Percentiles rank a stretch among this genome's conserved stretches.
These are phyloP conservation scores for Arenaria interpres DNA, from an alignment of 2,113 vertebrate genomes.

Conservation along the genomic window DNA sequence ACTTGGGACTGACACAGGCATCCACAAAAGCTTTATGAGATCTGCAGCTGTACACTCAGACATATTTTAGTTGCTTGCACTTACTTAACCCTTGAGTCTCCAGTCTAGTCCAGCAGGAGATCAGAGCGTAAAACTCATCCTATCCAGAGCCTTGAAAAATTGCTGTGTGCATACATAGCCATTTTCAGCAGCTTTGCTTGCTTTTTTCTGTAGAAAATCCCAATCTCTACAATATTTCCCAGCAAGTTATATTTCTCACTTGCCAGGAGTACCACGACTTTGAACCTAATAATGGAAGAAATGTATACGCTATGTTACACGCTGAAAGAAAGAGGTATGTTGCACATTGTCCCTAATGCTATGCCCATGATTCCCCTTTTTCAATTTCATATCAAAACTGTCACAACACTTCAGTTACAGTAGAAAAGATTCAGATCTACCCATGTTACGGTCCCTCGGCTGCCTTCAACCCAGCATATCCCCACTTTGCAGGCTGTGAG, in stretches of 20 bases:
- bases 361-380: not conserved
- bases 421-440: not conserved
- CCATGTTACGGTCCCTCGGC: not conserved
- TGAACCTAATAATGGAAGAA: not conserved
- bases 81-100: not conserved
- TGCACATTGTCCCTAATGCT: not conserved
- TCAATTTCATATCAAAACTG: not conserved
- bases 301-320: rapidly evolving
- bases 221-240: not conserved
- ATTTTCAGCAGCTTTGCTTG: not conserved
- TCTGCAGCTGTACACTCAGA: not conserved
- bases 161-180: not conserved
- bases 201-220: not conserved
- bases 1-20: not conserved
- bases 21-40: not conserved
- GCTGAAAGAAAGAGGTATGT: not conserved
- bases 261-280: not conserved
- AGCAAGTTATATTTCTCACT: not conserved
- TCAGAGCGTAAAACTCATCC: not conserved
- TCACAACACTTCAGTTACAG: not conserved
- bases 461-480: not conserved
- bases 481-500: not conserved
- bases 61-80: not conserved
- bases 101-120: not conserved
- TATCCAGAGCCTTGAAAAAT: not conserved